A percentile compares a stretch with the other conserved stretches of the same genome.
These are phyloP conservation scores for Sciurus niger DNA, from an alignment of 2,113 vertebrate species.

Conservation along the genomic window DNA sequence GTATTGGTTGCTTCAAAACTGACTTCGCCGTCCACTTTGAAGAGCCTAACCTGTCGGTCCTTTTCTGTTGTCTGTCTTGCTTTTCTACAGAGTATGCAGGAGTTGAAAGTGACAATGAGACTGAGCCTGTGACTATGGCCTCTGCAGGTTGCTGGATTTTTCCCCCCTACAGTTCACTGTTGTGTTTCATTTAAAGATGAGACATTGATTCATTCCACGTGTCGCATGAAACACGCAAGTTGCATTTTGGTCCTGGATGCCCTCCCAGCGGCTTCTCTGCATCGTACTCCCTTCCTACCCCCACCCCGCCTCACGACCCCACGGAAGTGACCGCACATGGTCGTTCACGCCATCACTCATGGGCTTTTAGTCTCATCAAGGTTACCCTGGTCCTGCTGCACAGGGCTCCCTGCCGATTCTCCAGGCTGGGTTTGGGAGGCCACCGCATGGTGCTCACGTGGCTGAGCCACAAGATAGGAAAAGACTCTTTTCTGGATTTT, in stretches of 20 bases:
- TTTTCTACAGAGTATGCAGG: slow-evolving; percentile 96
- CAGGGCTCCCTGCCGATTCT: not conserved
- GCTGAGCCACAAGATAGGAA: not conserved
- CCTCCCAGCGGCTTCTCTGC: slow-evolving; percentile 83
- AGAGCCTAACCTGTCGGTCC: slow-evolving; percentile 82
- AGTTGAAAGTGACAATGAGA: slow-evolving; percentile 98
- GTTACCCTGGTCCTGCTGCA: not conserved
- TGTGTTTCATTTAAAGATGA: slow-evolving; percentile 81
- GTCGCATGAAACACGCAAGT: slow-evolving; percentile 88
- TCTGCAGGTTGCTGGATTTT: slow-evolving; percentile 95
- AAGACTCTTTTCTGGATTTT: not conserved
- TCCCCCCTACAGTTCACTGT: slow-evolving; percentile 87
- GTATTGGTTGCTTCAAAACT: not conserved
- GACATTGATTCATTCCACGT: slow-evolving; percentile 84
- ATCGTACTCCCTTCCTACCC: slow-evolving; percentile 62
- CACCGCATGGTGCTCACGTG: not conserved
- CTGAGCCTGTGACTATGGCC: slow-evolving; percentile 94
- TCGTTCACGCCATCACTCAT: not conserved
- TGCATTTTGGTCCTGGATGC: slow-evolving; percentile 78
- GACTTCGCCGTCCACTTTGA: not conserved
- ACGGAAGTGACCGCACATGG: not conserved
- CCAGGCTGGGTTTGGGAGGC: no score
- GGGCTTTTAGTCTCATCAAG: not conserved
- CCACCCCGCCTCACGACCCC: slow-evolving; percentile 73
- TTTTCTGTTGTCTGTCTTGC: slow-evolving; percentile 92